Evolutionary conservation across 2,888 invertebrate species (phyloP).

Genomic region (Zhengitettix transpicula): DNA sequence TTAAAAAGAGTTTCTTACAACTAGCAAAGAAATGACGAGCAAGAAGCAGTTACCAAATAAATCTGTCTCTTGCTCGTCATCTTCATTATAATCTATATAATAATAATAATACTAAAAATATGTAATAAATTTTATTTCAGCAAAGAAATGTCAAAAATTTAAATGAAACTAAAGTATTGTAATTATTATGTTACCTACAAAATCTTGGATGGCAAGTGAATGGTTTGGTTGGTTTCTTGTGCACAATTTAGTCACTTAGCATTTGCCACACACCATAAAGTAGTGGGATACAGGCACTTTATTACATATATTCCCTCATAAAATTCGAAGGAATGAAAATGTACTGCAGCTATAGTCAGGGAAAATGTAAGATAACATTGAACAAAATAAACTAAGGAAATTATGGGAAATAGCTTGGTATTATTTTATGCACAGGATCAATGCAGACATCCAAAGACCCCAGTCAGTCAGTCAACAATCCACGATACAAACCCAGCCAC

Average conservation of each 20-base stretch:
- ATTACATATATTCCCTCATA: too few species aligned
- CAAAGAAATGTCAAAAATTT: slow-evolving; percentile 20
- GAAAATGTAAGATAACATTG: too few species aligned
- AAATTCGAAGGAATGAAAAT: too few species aligned
- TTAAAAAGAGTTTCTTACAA: slow-evolving; percentile 8
- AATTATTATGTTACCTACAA: not conserved
- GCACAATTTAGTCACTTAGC: too few species aligned
- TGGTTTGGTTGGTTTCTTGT: not conserved
- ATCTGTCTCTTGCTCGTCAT: not conserved
- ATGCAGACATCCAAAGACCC: not conserved
- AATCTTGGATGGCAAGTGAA: not conserved
- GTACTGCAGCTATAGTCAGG: too few species aligned
- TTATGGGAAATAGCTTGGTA: too few species aligned
- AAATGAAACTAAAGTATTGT: not conserved
- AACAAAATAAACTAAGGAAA: too few species aligned
- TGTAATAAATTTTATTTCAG: slow-evolving; percentile 12
- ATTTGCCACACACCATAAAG: too few species aligned
- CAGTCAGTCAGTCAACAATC: not conserved
- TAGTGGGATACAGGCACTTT: too few species aligned
- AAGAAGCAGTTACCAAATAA: not conserved
- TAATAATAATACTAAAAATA: not conserved
- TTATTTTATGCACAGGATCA: not conserved
- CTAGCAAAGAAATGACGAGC: too few species aligned
- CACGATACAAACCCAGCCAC: not conserved
- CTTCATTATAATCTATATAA: not conserved